Conservation (phyloP, 2,113 vertebrate genomes). For the Brachypodius melanocephalos region DNA sequence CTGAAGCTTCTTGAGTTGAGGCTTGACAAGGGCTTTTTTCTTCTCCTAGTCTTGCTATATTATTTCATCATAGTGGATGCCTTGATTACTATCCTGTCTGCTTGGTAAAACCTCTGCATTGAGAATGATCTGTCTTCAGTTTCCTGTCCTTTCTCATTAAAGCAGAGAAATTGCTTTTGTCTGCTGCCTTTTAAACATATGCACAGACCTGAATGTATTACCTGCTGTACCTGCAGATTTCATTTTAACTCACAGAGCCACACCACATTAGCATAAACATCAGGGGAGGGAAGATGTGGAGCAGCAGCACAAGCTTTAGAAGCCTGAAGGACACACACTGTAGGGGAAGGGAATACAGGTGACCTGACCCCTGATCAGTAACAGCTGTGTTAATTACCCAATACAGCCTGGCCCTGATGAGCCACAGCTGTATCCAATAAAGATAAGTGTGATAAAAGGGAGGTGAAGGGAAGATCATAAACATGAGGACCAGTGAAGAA, state of each 20-base stretch:
- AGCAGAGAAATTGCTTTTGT: neutral
- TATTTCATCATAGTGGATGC: neutral
- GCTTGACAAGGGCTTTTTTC: neutral
- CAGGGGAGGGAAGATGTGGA: neutral
- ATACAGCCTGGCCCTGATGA: neutral
- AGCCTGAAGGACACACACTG: neutral
- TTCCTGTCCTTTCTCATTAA: neutral
- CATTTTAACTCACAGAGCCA: neutral
- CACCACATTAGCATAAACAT: neutral
- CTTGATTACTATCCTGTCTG: neutral
- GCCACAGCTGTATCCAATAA: neutral
- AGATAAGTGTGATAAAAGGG: neutral
- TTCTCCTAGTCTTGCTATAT: neutral
- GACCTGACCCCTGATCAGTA: neutral
- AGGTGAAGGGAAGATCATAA: neutral
- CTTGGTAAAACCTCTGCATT: neutral
- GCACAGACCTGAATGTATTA: neutral
- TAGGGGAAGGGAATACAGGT: neutral
- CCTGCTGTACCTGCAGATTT: neutral
- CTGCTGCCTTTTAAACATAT: neutral
- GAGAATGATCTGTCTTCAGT: neutral
- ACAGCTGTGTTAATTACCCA: neutral
- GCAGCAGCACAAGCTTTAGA: neutral
- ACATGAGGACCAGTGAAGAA: accelerated
- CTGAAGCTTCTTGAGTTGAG: neutral